Conservation (phyloP, 2,113 vertebrate genomes). For the Stegastes partitus region DNA sequence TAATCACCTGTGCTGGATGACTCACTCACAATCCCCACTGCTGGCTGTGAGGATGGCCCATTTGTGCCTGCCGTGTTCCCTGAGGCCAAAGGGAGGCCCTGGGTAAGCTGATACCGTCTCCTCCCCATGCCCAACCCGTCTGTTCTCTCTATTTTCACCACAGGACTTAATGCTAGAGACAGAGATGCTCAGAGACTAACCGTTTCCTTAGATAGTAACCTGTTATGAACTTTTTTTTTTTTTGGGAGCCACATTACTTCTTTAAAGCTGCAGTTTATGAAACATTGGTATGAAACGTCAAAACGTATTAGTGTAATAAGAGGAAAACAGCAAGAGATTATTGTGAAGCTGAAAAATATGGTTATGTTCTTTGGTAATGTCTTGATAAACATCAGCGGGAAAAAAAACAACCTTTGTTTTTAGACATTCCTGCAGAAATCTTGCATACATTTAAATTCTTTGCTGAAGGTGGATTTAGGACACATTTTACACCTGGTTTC, state of each 20-base stretch:
- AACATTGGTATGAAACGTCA: background rate
- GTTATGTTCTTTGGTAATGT: background rate
- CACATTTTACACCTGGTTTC: slow-evolving; percentile 27
- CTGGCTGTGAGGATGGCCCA: slow-evolving; percentile 49
- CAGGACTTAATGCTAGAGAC: slow-evolving; percentile 5
- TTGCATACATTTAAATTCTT: slow-evolving; percentile 10
- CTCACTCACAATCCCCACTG: slow-evolving; percentile 58
- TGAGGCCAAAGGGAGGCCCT: slow-evolving; percentile 60
- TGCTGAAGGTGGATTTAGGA: background rate
- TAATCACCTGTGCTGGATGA: slow-evolving; percentile 65
- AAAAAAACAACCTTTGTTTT: background rate
- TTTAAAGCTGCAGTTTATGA: too few species aligned
- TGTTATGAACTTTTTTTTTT: slow-evolving; percentile 1
- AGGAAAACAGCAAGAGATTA: background rate
- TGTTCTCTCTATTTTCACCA: slow-evolving; percentile 45
- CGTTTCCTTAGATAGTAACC: background rate
- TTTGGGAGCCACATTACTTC: background rate
- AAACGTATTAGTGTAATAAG: background rate
- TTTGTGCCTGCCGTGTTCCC: slow-evolving; percentile 56
- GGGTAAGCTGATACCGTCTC: slow-evolving; percentile 60
- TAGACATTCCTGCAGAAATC: slow-evolving; percentile 9
- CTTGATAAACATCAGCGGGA: background rate
- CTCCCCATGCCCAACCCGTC: slow-evolving; percentile 9
- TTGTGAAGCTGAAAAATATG: background rate
- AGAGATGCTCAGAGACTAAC: slow-evolving; percentile 6